Base-by-base conservation (phyloP, 2,797 vertebrate species). In the Siniperca scherzeri region DNA sequence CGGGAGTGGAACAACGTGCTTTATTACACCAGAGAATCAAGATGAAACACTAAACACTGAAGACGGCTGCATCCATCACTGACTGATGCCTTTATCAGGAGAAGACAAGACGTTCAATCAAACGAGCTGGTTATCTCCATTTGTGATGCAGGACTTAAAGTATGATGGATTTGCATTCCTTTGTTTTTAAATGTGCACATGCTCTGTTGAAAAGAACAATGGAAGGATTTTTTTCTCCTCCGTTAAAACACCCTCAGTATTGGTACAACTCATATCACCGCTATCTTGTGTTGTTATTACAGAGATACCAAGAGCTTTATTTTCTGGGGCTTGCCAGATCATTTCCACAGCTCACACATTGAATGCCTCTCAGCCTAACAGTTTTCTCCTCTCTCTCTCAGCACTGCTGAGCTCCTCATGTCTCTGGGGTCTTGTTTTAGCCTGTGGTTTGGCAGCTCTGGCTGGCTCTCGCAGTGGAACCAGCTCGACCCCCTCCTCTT, bases 381-480 rank as follows among this genome's bases (percentile, higher is more conserved):
- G 85, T 89, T 84, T 81, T 78, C 79, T 77, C 61, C 57, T 50
- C 61, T 30, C 79, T 82, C 77, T 82, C 72, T 68, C 21, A 80
- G 83, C 71, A 4, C 87, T 74, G 81, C 82, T 75, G 69, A 85
- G 87, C 89, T 89, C 85, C 86, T 72, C 33, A 0, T 62, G 87
- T 94, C 93, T 90, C 92, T 73, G 64, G 92, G 90, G 93, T 90
- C 91, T 93, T 88, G 91, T 91, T 93, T 91, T 74, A 85, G 92
- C 82, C 87, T 67, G 87, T 83, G 91, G 91, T 92, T 91, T 92
- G 92, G 93, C 91, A 93, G 87, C 77, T 86, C 76, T 64, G 81
- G 72, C 74, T 82, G 88, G 83, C 85, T 88, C 83, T 82, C 52
- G 66, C 76, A 74, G 83, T 42, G 3, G 79, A 87, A 87, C 83